Evolutionary conservation across 1,140 invertebrate species (phyloP).

Genomic region (Pogonognathellus flavescens): DNA sequence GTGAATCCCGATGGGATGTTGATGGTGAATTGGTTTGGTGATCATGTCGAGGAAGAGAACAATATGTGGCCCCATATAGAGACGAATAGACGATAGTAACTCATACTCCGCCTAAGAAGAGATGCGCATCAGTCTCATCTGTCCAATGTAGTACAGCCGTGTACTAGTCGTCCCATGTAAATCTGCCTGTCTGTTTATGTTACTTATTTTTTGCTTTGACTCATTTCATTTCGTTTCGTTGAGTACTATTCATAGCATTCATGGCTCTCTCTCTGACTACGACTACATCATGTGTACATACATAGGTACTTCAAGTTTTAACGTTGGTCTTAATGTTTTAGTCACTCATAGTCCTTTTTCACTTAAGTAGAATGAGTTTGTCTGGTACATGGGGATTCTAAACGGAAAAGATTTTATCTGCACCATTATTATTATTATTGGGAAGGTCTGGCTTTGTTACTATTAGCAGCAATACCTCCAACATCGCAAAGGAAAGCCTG

Average conservation of each 20-base stretch:
- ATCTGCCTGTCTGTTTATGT: too few relatives aligned
- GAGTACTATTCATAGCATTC: too few relatives aligned
- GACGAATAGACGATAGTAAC: slow-evolving; percentile 38
- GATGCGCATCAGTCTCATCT: slow-evolving; percentile 43
- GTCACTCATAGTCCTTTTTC: neutral
- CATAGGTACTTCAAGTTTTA: too few relatives aligned
- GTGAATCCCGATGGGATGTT: neutral
- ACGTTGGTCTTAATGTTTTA: neutral
- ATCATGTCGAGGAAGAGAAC: slow-evolving; percentile 43
- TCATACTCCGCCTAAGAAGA: slow-evolving; percentile 39
- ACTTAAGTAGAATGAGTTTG: too few relatives aligned
- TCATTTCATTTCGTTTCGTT: too few relatives aligned
- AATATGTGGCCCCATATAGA: slow-evolving; percentile 49
- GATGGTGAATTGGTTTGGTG: slow-evolving; percentile 1
- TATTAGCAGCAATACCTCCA: slow-evolving; percentile 30
- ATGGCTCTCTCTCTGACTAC: too few relatives aligned
- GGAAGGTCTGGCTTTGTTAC: neutral
- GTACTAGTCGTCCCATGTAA: too few relatives aligned
- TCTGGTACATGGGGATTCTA: neutral
- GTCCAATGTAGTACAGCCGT: neutral
- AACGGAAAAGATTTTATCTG: neutral
- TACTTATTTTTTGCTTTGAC: too few relatives aligned
- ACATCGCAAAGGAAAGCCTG: slow-evolving; percentile 6
- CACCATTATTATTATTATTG: slow-evolving; percentile 25
- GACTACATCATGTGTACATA: too few relatives aligned